Evolutionary conservation across 2,113 vertebrate species (phyloP), one percentile per base, ranked within the genome.

Genomic region (Pteropus alecto): DNA sequence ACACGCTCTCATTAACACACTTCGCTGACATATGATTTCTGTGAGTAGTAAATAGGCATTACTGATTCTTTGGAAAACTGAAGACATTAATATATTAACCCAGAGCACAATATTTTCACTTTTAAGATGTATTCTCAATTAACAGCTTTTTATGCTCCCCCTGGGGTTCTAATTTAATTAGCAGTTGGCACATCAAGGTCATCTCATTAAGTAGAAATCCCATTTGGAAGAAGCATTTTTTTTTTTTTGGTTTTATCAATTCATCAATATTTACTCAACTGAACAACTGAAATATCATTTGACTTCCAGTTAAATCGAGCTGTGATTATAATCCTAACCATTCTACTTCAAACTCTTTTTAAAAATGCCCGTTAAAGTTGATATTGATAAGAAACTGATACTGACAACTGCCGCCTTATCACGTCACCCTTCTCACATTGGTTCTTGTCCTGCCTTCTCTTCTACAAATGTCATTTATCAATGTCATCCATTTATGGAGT

Each of bases 1-100:
- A 96, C 61, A 83, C 54, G 33, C 65, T 90, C 61, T 82, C 22
- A 65, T 82, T 43, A 92, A 92, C 48, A 89, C 28, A 67, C 41
- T 30, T 85, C 61, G 38, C 33, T 63, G 41, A 86, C 84, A 85
- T 54, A 33, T 19, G 76, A 58, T 46, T 89, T 95, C 28, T 46
- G 58, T 48, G 33, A 79, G 46, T 33, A 77, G 7, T 54, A 68
- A 87, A 79, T 48, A 51, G 35, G 30, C 67, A 81, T 58, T 93
- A 38, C 43, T 58, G 71, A 54, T 51, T 92, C 77, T 63, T 58
- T 70, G 71, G 65, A 87, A 88, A 74, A 84, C 6, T 71, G n/a
- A 79, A 88, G 56, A 56, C 84, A 56, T 35, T 63, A 90, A 78
- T 35, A 5, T 35, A 61, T 48, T 79, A 84, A 94, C 28, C 74